Conservation (phyloP, 92 coral and sea anemone genomes). For the Parazoanthus atlanticus region DNA sequence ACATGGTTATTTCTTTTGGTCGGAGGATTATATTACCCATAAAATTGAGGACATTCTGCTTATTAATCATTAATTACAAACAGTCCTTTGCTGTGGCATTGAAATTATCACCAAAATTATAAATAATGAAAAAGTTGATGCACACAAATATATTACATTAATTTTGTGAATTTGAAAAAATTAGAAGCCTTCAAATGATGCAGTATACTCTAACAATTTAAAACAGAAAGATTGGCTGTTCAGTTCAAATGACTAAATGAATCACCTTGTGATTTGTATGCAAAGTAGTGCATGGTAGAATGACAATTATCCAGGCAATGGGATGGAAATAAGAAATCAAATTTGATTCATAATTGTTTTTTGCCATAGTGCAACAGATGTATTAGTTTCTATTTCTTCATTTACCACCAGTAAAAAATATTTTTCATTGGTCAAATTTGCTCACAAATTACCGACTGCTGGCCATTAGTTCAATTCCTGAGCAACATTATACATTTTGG, state of each 20-base stretch:
- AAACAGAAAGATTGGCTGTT: background rate
- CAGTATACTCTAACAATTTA: background rate
- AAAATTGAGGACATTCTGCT: background rate
- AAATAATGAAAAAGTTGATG: constrained; percentile 14
- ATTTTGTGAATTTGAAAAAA: background rate
- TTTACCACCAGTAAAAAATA: no score
- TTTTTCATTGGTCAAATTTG: no score
- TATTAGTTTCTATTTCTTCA: no score
- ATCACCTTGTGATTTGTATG: background rate
- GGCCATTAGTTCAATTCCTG: no score
- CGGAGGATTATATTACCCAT: background rate
- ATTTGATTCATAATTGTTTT: no score
- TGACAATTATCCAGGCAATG: no score
- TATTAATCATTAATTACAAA: constrained; percentile 31
- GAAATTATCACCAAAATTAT: constrained; percentile 19
- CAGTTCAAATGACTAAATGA: background rate
- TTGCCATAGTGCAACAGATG: no score
- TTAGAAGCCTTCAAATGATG: background rate
- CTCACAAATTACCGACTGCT: no score
- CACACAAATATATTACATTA: background rate
- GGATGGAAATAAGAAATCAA: no score
- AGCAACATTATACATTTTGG: no score
- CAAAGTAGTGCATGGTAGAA: background rate
- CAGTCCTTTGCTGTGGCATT: constrained; percentile 28
- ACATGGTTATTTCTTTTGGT: background rate